Base-by-base conservation (phyloP, 2,888 invertebrate genomes). In the Nemotelus nigrinus region DNA sequence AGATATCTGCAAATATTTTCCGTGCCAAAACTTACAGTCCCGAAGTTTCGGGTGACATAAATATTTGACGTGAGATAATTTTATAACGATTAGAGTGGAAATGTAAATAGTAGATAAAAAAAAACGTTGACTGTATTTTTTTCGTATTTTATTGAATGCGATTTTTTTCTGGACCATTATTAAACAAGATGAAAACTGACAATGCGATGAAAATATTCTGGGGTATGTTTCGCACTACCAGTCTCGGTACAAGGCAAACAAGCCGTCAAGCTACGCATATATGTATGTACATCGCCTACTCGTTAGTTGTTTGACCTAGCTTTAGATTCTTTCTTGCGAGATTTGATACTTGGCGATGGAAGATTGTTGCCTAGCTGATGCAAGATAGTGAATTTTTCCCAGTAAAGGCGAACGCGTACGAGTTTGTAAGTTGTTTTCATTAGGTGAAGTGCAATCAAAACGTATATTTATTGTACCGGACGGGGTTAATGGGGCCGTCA, bases 401-500 rank as follows among this genome's bases (percentile, higher is more conserved):
- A 25, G 25, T 25, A 25, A 25, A 25, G 25, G 25, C 25, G 25
- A 25, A 25, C 25, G 25, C 25, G 25, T 25, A 25, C 25, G 25
- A 25, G 25, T 25, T 25, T 25, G 25, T 25, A 25, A 25, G 25
- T 25, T 4, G 63, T 63, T 63, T 63, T 41, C 43, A 63, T 63
- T 43, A 43, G 41, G 47, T 47, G 65, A 3, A n/a, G n/a, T 43
- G 68, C 25, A 4, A 43, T 70, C 6, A 70, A 70, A 55, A 55
- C 25, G 53, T 55, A 70, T 70, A 70, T 70, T 67, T 67, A 48
- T 48, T 67, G n/a, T 10, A 70, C 55, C 50, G 67, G n/a, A 44
- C 39, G 53, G 25, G 53, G 70, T 70, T 47, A 70, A 55, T 70
- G 70, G 41, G 70, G 43, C 53, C 70, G 70, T 70, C 41, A 70